Evolutionary conservation across 2,888 invertebrate species (phyloP), one percentile per base, ranked within the genome.

Genomic region (Halictus quadricinctus): DNA sequence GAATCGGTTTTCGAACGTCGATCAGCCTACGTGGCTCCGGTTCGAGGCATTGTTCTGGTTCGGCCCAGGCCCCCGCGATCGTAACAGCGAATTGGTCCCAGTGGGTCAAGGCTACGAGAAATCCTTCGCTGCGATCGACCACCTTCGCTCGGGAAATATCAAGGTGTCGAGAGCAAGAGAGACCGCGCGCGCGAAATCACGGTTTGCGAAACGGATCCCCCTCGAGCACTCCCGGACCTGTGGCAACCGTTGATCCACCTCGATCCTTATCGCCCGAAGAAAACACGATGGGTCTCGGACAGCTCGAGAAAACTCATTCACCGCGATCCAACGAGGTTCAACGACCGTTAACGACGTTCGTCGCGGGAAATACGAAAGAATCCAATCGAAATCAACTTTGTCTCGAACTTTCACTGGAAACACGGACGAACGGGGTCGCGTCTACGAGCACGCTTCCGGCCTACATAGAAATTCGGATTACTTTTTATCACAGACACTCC

Each of bases 91-190:
- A 86, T 82, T 84, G 76, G 84, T 87, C 70, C 69, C 80, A 88
- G 80, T 88, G 75, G 88, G 88, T 88, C 88, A 88, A 83, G 88
- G 88, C 80, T 80, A 69, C 72, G 15, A 48, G 76, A 73, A 79
- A 83, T 75, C 84, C 87, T 81, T 81, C 80, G 36, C 43, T 70
- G 81, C 87, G 82, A 86, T 87, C 87, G 87, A 80, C 84, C 82
- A 87, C 82, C 81, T 80, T 87, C 87, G 72, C 78, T 54, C 41
- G 36, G 15, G 29, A 21, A 58, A 76, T 48, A 43, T 79, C 81
- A 79, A 80, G 73, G 74, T 79, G 66, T 58, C 46, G 46, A 48
- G 72, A 58, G n/a, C n/a, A 21, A 54, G 54, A 54, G 21, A 29
- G 29, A 29, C 29, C 29, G 29, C 29, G 70, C 21, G 15, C 54